Base-by-base conservation (phyloP, 2,888 invertebrate genomes). In the Agrochola lota region DNA sequence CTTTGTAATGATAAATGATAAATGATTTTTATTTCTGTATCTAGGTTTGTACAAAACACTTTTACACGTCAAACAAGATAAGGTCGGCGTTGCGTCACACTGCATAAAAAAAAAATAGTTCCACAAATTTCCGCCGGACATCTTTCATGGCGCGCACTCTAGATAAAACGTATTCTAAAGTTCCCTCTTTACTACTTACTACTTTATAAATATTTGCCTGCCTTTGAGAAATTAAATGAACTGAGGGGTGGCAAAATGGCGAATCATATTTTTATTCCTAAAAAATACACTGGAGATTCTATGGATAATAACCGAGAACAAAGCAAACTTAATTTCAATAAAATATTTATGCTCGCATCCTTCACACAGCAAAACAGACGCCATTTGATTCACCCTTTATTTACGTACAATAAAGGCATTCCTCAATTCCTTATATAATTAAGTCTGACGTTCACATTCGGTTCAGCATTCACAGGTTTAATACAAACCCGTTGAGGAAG, bases 401-500 rank as follows among this genome's bases (percentile, higher is more conserved):
- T 86, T 77, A 70, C 49, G n/a, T 52, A 62, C 70, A 82, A 87
- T 87, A 86, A 78, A 84, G 67, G 23, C 75, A 86, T 85, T 80
- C 83, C 81, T 60, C 55, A 35, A 75, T 77, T 67, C 81, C 76
- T 85, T 82, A 82, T 78, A 87, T 87, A 88, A 88, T 88, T 85
- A 81, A 84, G 64, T 8, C 80, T 77, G 85, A 80, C 81, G 75
- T 66, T 80, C 71, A 69, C 78, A 84, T 80, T 57, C 69, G 20
- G 87, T 74, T 86, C 85, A 84, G 87, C 85, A 86, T 89, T 85
- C 71, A 71, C 67, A 80, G 63, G 64, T 71, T 70, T 55, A 60
- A 83, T 59, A 77, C 77, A 67, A 74, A 78, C 81, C 79, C 76
- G 82, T 73, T 77, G 75, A 88, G 90, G 92, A 91, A 92, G 90